Conservation (phyloP, 2,113 vertebrate genomes). For the Dipodomys merriami region DNA sequence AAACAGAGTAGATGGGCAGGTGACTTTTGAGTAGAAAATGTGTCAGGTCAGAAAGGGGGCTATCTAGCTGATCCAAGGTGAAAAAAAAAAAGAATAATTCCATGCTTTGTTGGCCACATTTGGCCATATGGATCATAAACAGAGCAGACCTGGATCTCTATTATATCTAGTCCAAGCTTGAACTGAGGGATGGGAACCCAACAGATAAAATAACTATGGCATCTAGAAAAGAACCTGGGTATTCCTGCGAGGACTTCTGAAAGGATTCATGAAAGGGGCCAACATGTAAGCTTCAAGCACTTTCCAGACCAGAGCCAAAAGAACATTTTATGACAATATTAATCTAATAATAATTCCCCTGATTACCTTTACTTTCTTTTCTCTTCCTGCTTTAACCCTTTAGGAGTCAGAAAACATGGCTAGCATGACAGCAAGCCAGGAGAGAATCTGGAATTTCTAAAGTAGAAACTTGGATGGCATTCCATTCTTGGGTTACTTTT, state of each 20-base stretch:
- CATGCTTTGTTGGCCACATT: not conserved
- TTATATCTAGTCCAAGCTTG: conserved; percentile 18
- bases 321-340: not conserved
- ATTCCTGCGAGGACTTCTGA: not conserved
- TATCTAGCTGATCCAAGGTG: not conserved
- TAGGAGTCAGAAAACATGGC: conserved; percentile 9
- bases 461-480: not conserved
- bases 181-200: not conserved
- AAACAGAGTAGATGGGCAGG: too few relatives aligned
- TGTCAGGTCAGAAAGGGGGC: not conserved
- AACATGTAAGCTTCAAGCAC: not conserved
- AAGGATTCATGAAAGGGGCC: not conserved
- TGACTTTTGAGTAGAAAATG: too few relatives aligned
- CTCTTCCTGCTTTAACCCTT: not conserved
- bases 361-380: not conserved
- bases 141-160: conserved; percentile 17
- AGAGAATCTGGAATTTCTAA: not conserved
- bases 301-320: not conserved
- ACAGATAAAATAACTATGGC: not conserved
- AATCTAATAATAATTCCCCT: not conserved
- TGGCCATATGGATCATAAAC: not conserved
- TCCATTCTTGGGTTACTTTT: not conserved
- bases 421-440: not conserved
- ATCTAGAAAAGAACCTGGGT: not conserved
- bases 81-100: not conserved